Evolutionary conservation across 1,140 invertebrate genomes (phyloP).

Genomic region (Brachionus plicatilis): DNA sequence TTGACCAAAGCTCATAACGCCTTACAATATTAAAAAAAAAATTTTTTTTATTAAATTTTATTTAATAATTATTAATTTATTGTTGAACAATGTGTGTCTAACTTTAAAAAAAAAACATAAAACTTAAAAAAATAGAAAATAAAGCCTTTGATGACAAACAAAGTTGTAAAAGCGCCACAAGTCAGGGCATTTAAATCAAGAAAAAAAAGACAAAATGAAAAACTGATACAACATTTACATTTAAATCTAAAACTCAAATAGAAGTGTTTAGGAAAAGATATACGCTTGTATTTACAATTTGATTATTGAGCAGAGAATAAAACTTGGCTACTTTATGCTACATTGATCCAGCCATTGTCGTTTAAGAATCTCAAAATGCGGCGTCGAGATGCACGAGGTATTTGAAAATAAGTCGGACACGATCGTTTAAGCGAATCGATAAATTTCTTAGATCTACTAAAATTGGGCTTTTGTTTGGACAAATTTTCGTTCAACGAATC

Average conservation of each 20-base stretch:
- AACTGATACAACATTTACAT: neutral
- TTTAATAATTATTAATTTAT: neutral
- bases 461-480: slow-evolving; percentile 50
- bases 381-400: slow-evolving; percentile 42
- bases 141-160: neutral
- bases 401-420: slow-evolving; percentile 20
- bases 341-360: slow-evolving; percentile 54
- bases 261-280: neutral
- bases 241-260: neutral
- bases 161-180: neutral
- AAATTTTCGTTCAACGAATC: slow-evolving; percentile 48
- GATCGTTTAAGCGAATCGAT: slow-evolving; percentile 53
- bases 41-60: neutral
- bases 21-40: neutral
- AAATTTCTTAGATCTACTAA: slow-evolving; percentile 51
- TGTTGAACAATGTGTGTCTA: neutral
- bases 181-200: neutral
- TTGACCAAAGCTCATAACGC: neutral
- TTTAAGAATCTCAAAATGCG: slow-evolving; percentile 55
- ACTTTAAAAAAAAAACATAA: neutral
- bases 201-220: neutral
- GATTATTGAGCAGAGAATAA: neutral
- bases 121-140: neutral
- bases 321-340: neutral
- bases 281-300: neutral